Evolutionary conservation across 2,113 vertebrate species (phyloP).

Genomic region (Gnathonemus longibarbis): DNA sequence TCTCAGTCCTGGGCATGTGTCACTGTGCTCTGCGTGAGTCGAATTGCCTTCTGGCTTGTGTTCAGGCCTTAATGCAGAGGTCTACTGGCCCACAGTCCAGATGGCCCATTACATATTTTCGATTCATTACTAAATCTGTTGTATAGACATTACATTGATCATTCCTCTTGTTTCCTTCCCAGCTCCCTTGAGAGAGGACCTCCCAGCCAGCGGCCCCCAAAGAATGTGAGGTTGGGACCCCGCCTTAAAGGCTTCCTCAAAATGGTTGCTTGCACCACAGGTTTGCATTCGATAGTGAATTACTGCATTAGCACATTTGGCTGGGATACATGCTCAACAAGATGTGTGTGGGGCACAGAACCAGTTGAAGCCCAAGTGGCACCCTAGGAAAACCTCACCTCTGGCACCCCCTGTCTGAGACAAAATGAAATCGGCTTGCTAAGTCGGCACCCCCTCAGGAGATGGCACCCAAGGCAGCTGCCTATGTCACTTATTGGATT

Average conservation of each 20-base stretch:
- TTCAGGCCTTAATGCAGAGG: neutral
- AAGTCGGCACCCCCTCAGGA: neutral
- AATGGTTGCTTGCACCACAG: neutral
- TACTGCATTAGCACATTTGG: neutral
- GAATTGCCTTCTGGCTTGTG: neutral
- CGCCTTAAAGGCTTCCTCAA: neutral
- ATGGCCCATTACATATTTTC: neutral
- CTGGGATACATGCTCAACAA: neutral
- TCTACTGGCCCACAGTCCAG: neutral
- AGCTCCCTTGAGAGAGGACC: neutral
- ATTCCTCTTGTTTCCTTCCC: neutral
- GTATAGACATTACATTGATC: neutral
- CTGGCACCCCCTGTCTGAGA: neutral
- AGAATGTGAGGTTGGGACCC: neutral
- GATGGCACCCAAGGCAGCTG: neutral
- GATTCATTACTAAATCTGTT: neutral
- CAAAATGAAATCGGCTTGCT: neutral
- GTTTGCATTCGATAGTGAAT: neutral
- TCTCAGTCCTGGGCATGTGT: neutral
- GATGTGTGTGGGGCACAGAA: neutral
- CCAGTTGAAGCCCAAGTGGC: neutral
- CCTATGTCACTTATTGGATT: neutral
- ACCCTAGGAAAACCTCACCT: neutral
- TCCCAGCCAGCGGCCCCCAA: neutral
- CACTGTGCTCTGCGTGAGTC: neutral